A percentile compares a stretch with the other conserved stretches of the same genome.
phyloP scores from a whole-genome alignment of 2,888 invertebrate species.

The Apamea anceps region DNA sequence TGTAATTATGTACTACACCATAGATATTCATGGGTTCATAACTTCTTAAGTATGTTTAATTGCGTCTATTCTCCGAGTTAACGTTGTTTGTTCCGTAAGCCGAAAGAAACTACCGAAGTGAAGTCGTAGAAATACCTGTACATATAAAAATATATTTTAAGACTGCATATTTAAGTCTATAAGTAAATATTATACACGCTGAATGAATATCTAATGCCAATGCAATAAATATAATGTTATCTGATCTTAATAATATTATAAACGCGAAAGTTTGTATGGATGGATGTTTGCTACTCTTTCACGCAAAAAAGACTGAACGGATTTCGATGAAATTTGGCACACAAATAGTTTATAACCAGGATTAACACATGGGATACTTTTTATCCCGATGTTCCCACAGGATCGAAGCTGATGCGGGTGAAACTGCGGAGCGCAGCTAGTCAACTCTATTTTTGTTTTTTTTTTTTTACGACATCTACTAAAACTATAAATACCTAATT shows the following conservation, averaged over 20 bases:
- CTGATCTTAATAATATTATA: too few relatives aligned
- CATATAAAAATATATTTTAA: conserved; percentile 10
- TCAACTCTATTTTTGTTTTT: not conserved
- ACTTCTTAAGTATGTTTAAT: conserved; percentile 51
- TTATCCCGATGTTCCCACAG: too few relatives aligned
- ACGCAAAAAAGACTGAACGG: too few relatives aligned
- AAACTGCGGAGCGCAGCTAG: too few relatives aligned
- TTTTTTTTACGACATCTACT: not conserved
- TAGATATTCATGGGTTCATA: conserved; percentile 56
- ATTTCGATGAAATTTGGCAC: too few relatives aligned
- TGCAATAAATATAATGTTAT: not conserved
- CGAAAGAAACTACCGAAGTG: conserved; percentile 36
- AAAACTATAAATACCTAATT: not conserved
- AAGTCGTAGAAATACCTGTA: conserved; percentile 15
- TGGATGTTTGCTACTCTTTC: too few relatives aligned
- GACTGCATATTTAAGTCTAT: not conserved
- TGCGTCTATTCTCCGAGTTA: conserved; percentile 35
- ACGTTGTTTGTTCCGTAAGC: conserved; percentile 43
- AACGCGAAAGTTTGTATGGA: too few relatives aligned
- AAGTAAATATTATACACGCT: conserved; percentile 11
- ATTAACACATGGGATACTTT: too few relatives aligned
- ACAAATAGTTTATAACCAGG: too few relatives aligned
- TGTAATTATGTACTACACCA: conserved; percentile 53
- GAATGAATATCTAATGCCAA: conserved; percentile 18
- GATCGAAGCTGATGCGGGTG: too few relatives aligned